Evolutionary conservation across 1,140 invertebrate species (phyloP).

Genomic region (Zaprionus ghesquierei): DNA sequence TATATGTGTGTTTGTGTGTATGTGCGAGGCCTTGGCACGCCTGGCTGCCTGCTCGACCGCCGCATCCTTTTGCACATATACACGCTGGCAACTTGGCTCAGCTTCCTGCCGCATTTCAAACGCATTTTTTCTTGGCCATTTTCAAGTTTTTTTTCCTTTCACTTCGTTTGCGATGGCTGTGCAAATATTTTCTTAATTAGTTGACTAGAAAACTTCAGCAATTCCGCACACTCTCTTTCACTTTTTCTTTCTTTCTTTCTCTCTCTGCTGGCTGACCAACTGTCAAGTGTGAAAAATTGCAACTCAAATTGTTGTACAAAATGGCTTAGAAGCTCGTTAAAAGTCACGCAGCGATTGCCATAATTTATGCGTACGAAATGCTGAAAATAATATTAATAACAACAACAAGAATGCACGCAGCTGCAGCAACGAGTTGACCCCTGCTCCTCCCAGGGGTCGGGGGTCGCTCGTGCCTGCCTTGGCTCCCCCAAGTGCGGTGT

Average conservation of each 20-base stretch:
- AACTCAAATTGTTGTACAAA: conserved; percentile 77
- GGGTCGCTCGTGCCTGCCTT: conserved; percentile 11
- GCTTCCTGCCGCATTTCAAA: conserved; percentile 38
- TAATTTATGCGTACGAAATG: conserved; percentile 76
- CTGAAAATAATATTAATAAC: conserved; percentile 77
- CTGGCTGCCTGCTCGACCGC: conserved; percentile 38
- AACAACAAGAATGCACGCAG: conserved; percentile 23
- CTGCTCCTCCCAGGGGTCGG: neutral
- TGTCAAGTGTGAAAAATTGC: conserved; percentile 80
- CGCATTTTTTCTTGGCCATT: conserved; percentile 19
- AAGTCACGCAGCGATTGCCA: conserved; percentile 72
- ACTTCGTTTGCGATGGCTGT: conserved; percentile 49
- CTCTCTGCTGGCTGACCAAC: conserved; percentile 41
- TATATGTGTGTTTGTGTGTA: neutral
- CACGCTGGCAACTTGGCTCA: conserved; percentile 15
- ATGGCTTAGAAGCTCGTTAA: conserved; percentile 76
- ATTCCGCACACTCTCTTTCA: neutral
- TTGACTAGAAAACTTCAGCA: conserved; percentile 37
- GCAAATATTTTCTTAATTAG: conserved; percentile 80
- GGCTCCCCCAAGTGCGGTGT: conserved; percentile 10
- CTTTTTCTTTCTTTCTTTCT: neutral
- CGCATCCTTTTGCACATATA: conserved; percentile 26
- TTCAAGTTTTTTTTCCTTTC: conserved; percentile 17
- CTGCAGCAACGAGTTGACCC: conserved; percentile 7
- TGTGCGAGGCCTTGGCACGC: conserved; percentile 45